These are phyloP conservation scores for Cynopterus brachyotis DNA, from an alignment of 2,113 vertebrate species.

Conservation along the genomic window DNA sequence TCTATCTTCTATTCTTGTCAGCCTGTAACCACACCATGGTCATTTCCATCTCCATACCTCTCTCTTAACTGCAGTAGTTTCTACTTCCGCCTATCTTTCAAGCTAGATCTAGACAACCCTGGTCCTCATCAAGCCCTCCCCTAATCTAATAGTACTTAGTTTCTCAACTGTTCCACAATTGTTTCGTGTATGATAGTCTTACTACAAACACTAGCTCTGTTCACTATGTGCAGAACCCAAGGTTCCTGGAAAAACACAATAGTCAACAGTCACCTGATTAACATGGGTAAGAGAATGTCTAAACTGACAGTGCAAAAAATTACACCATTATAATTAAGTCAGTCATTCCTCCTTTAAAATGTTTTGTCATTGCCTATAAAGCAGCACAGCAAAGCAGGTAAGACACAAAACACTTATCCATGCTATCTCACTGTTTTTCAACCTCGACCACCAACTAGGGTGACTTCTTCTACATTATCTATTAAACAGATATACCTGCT, in stretches of 20 bases:
- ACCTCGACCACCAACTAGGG: background rate
- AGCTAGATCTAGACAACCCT: background rate
- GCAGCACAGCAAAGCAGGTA: background rate
- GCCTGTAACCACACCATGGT: background rate
- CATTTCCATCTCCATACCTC: background rate
- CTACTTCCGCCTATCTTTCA: background rate
- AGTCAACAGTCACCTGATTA: background rate
- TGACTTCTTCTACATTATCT: background rate
- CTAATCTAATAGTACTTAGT: background rate
- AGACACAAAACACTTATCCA: background rate
- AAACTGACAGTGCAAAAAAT: background rate
- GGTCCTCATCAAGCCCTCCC: background rate
- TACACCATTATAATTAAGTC: background rate
- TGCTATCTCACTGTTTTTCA: background rate
- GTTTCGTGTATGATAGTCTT: background rate
- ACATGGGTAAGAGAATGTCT: background rate
- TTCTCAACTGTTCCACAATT: background rate
- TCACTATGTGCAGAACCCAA: background rate
- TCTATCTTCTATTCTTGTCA: background rate
- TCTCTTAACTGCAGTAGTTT: background rate
- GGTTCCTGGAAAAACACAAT: background rate
- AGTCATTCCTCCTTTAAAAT: background rate
- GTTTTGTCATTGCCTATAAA: background rate
- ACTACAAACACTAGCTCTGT: background rate
- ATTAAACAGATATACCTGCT: background rate